Conservation (phyloP, 2,888 invertebrate genomes). For the Eurytoma adleriae region DNA sequence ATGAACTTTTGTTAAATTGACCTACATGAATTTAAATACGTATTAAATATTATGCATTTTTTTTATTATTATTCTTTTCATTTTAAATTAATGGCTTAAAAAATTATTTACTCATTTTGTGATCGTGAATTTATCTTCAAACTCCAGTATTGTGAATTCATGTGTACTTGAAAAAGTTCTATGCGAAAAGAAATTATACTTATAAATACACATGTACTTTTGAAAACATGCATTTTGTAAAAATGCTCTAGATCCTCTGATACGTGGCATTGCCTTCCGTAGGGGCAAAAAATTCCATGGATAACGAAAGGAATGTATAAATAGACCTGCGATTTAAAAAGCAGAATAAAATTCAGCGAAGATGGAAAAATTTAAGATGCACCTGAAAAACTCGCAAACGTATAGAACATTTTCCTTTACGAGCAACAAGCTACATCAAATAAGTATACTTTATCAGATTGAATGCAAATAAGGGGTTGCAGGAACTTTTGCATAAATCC, state of each 20-base stretch:
- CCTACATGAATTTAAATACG: too few relatives aligned
- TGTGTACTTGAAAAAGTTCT: background rate
- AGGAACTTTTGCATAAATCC: too few relatives aligned
- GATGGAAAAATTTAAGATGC: constrained; percentile 4
- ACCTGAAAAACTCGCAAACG: background rate
- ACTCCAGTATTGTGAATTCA: too few relatives aligned
- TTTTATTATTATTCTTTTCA: too few relatives aligned
- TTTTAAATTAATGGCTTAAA: too few relatives aligned
- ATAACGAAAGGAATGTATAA: background rate
- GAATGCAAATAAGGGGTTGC: too few relatives aligned
- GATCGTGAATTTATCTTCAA: too few relatives aligned
- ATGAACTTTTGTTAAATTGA: too few relatives aligned
- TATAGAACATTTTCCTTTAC: background rate
- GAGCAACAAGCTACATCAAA: background rate
- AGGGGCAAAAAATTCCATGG: background rate
- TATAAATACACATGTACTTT: background rate
- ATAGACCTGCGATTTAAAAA: constrained; percentile 7
- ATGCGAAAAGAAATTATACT: background rate
- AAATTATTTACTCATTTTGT: too few relatives aligned
- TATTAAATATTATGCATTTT: too few relatives aligned
- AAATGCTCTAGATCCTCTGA: background rate
- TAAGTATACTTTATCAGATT: background rate
- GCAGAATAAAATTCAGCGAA: background rate
- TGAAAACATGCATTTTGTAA: background rate
- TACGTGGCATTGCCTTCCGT: background rate